A percentile compares a stretch with the other conserved stretches of the same genome.
Conservation (phyloP, 2,888 invertebrate species). For the Punctoribates punctum region DNA sequence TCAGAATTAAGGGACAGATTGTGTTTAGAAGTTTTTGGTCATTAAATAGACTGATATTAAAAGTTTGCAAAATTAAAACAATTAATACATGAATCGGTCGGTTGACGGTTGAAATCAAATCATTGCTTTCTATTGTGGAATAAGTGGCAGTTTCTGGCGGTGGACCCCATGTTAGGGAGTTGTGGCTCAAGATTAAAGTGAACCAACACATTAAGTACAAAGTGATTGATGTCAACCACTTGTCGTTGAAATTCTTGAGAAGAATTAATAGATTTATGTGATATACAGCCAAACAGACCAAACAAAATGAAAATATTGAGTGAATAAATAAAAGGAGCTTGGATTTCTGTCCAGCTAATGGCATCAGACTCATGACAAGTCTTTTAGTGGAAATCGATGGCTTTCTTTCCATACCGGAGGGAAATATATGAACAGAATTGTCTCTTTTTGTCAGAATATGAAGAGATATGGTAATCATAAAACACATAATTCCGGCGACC, state of each 20-base stretch:
- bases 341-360: neutral
- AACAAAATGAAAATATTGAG: neutral
- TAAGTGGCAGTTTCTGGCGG: constrained; percentile 41
- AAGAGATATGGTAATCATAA: neutral
- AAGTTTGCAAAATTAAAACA: neutral
- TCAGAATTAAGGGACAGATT: constrained; percentile 6
- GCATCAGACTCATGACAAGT: neutral
- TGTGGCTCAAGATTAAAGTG: constrained; percentile 20
- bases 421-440: neutral
- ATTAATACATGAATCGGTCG: constrained; percentile 35
- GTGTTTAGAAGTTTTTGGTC: neutral
- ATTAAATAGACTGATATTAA: neutral
- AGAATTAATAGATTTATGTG: neutral
- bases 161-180: constrained; percentile 35
- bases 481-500: neutral
- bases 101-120: constrained; percentile 16
- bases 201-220: constrained; percentile 21
- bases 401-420: neutral
- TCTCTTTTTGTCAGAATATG: neutral
- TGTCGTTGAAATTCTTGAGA: constrained; percentile 5
- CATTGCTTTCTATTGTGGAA: constrained; percentile 24
- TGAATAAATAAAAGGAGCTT: neutral
- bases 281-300: constrained; percentile 4
- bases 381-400: neutral
- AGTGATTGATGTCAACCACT: neutral